phyloP scores from a whole-genome alignment of 2,113 vertebrate species.

The Chaetops frenatus region DNA sequence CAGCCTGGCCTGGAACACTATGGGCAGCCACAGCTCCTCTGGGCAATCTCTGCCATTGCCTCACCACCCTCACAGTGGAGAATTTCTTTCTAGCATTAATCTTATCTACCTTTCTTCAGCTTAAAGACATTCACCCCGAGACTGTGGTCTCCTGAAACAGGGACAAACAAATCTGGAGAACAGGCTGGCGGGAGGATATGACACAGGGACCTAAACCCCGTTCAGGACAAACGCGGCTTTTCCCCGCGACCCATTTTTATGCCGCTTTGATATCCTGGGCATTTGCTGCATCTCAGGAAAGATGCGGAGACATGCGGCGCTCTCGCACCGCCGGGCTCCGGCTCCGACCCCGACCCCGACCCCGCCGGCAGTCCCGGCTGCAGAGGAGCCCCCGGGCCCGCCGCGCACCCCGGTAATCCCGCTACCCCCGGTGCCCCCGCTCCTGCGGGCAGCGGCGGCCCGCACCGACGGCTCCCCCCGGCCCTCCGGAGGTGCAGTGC shows the following conservation, averaged over 20 bases:
- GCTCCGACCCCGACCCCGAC: neutral
- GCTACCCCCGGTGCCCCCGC: neutral
- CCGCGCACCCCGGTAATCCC: neutral
- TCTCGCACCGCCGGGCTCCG: neutral
- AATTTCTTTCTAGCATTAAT: neutral
- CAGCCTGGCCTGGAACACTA: neutral
- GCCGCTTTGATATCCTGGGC: neutral
- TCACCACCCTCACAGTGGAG: neutral
- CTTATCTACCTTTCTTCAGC: neutral
- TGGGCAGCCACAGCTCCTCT: neutral
- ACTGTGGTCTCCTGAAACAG: neutral
- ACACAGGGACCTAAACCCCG: neutral
- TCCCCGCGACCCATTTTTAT: neutral
- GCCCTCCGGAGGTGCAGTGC: neutral
- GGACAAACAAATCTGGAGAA: neutral
- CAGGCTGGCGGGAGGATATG: accelerated
- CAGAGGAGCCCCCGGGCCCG: neutral
- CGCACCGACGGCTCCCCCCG: neutral
- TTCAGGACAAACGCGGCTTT: neutral
- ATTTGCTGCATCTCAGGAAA: neutral
- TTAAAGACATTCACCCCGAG: neutral
- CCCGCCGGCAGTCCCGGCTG: neutral
- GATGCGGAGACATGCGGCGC: neutral
- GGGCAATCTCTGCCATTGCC: neutral
- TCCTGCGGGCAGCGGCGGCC: neutral